Evolutionary conservation across 1,140 invertebrate genomes (phyloP).

Genomic region (Aphidius gifuensis): DNA sequence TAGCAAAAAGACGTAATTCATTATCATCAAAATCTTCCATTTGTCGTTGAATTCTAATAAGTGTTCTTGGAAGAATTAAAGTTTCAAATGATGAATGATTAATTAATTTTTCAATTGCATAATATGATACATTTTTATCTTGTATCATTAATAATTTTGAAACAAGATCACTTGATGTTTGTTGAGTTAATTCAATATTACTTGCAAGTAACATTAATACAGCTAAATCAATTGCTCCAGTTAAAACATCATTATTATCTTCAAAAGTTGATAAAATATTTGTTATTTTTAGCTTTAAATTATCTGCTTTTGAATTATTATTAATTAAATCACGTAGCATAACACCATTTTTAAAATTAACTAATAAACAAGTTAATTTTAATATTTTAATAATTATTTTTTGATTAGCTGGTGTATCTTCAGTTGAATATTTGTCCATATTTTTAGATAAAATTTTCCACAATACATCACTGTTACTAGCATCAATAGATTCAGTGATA

Average conservation of each 20-base stretch:
- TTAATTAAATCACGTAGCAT: constrained; percentile 60
- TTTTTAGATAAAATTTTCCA: constrained; percentile 54
- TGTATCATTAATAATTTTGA: constrained; percentile 60
- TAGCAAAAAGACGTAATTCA: constrained; percentile 62
- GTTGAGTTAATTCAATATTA: constrained; percentile 65
- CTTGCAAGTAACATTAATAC: constrained; percentile 61
- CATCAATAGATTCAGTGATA: constrained; percentile 58
- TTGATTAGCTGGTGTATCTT: neutral
- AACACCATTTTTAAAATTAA: constrained; percentile 64
- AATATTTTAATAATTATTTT: constrained; percentile 47
- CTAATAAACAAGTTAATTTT: constrained; percentile 59
- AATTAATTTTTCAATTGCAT: constrained; percentile 64
- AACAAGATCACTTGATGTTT: constrained; percentile 64
- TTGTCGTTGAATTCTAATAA: constrained; percentile 59
- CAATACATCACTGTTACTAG: constrained; percentile 61
- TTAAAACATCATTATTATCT: constrained; percentile 53
- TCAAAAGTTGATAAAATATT: constrained; percentile 32
- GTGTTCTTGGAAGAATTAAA: constrained; percentile 67
- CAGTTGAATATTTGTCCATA: constrained; percentile 25
- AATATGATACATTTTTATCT: constrained; percentile 58
- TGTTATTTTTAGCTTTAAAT: constrained; percentile 30
- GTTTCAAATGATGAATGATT: constrained; percentile 70
- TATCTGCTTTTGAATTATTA: constrained; percentile 58
- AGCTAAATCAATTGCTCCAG: constrained; percentile 58
- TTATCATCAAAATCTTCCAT: constrained; percentile 54